Evolutionary conservation across 2,113 vertebrate species (phyloP), one percentile per base, ranked within the genome.

Genomic region (Polyodon spathula): DNA sequence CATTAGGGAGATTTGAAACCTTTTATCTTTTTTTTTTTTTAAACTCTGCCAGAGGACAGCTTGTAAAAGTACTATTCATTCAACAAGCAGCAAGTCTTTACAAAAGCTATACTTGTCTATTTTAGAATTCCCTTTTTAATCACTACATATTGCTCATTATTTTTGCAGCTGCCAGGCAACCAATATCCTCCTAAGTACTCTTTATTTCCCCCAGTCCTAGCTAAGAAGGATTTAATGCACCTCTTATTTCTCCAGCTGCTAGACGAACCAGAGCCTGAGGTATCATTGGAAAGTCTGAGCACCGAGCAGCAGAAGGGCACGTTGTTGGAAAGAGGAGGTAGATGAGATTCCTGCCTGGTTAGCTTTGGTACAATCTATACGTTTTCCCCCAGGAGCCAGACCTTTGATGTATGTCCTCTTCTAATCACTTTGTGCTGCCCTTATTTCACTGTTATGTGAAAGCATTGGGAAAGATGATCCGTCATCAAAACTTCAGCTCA

Each of bases 221-320:
- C n/a, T n/a, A 16, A 16, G 38, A 11, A 1, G 55, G 38, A 6
- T 41, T 39, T 5, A n/a, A 57, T n/a, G 55, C 37, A 12, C 14
- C 39, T n/a, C 8, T 6, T 57, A 39, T 57, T 57, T 15, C 55
- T 57, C n/a, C 55, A 57, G 55, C 55, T 57, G 55, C 55, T 15
- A 40, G 5, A n/a, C 8, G 39, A 12, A 15, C 37, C 39, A 39
- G 38, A 57, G 55, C 38, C 39, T 8, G 8, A 57, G 55, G 55
- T 57, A 39, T n/a, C n/a, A n/a, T n/a, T n/a, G n/a, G n/a, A n/a
- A n/a, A n/a, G n/a, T n/a, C n/a, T n/a, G n/a, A n/a, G n/a, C n/a
- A n/a, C n/a, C n/a, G n/a, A n/a, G n/a, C n/a, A n/a, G n/a, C n/a
- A n/a, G n/a, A n/a, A n/a, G n/a, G n/a, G n/a, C n/a, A n/a, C n/a